phyloP scores from a whole-genome alignment of 2,113 vertebrate genomes.

The Craseonycteris thonglongyai region DNA sequence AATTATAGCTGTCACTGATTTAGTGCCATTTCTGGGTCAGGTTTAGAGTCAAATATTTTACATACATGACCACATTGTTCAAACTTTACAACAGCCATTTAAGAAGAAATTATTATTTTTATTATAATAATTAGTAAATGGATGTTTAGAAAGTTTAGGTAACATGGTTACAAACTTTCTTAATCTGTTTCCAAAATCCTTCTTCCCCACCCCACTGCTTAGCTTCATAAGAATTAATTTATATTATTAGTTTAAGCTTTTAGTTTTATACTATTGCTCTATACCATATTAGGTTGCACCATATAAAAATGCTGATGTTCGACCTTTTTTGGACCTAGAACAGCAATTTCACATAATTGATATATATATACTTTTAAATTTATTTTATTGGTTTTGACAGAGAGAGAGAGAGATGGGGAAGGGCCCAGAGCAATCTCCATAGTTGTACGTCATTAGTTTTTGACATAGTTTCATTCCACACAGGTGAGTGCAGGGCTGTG shows the following conservation, averaged over 20 bases:
- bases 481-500: too few relatives aligned
- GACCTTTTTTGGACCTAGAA: background rate
- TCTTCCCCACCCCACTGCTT: background rate
- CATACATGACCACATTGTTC: background rate
- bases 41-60: background rate
- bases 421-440: too few relatives aligned
- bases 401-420: too few relatives aligned
- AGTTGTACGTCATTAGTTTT: too few relatives aligned
- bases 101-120: background rate
- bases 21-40: background rate
- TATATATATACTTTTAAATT: too few relatives aligned
- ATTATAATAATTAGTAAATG: background rate
- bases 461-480: too few relatives aligned
- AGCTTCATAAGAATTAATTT: background rate
- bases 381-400: too few relatives aligned
- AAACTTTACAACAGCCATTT: background rate
- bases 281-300: background rate
- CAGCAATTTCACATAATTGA: background rate
- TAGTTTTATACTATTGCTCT: background rate
- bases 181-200: constrained; percentile 4
- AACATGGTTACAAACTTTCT: background rate
- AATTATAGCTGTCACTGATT: background rate
- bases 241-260: background rate
- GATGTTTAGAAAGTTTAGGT: background rate
- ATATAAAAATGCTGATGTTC: background rate